Evolutionary conservation across 2,797 vertebrate species (phyloP).

Genomic region (Emydoidea blandingii): DNA sequence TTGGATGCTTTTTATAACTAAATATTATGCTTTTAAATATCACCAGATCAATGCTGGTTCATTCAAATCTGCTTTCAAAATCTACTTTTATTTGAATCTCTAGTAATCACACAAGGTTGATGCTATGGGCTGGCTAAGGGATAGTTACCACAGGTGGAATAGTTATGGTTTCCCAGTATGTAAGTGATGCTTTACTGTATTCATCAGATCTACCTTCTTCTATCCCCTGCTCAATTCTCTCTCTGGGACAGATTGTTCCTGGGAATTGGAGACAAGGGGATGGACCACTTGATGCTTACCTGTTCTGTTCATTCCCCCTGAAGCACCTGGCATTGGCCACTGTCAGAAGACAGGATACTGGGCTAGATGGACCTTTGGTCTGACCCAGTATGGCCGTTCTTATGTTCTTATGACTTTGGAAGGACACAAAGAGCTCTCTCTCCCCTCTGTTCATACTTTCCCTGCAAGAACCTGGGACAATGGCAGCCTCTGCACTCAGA

Average conservation of each 20-base stretch:
- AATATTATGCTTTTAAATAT: constrained; percentile 32
- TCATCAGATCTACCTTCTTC: neutral
- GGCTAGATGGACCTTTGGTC: too few species aligned
- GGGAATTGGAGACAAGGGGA: too few species aligned
- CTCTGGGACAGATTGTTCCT: too few species aligned
- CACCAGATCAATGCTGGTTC: neutral
- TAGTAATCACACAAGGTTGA: neutral
- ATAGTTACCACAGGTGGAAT: neutral
- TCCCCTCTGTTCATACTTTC: too few species aligned
- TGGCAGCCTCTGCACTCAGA: neutral
- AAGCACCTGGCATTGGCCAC: too few species aligned
- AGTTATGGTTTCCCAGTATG: neutral
- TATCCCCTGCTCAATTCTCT: neutral
- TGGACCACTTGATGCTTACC: too few species aligned
- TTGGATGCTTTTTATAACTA: neutral
- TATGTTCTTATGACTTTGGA: too few species aligned
- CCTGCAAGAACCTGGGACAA: too few species aligned
- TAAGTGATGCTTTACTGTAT: neutral
- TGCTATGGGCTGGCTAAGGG: constrained; percentile 5
- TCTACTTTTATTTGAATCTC: constrained; percentile 9
- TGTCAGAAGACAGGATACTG: too few species aligned
- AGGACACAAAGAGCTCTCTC: too few species aligned
- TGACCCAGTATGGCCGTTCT: too few species aligned
- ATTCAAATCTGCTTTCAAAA: constrained; percentile 16
- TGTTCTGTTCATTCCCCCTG: too few species aligned